Evolutionary conservation across 2,888 invertebrate species (phyloP).

Genomic region (Drosophila demipolita): DNA sequence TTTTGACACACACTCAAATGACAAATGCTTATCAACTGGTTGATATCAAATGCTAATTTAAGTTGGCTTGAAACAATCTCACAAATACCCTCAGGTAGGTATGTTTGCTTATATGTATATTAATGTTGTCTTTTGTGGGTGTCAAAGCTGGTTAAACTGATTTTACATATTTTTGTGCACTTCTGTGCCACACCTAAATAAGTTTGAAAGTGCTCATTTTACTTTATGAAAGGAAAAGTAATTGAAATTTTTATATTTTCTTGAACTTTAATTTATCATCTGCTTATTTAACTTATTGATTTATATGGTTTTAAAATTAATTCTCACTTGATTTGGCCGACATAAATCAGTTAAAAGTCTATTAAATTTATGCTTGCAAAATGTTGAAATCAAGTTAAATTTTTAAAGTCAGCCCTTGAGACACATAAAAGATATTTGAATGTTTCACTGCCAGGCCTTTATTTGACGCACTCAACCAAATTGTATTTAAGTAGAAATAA

Average conservation of each 20-base stretch:
- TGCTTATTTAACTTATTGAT: background rate
- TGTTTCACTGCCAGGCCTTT: background rate
- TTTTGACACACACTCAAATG: slow-evolving; percentile 22
- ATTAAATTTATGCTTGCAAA: background rate
- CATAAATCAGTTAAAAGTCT: background rate
- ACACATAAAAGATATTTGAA: background rate
- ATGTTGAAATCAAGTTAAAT: background rate
- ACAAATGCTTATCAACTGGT: slow-evolving; percentile 29
- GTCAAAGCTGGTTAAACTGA: slow-evolving; percentile 7
- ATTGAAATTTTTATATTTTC: background rate
- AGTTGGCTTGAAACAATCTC: slow-evolving; percentile 7
- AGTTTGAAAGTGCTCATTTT: background rate
- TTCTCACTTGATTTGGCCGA: background rate
- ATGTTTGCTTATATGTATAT: background rate
- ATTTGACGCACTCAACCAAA: background rate
- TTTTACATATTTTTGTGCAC: background rate
- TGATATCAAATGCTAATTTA: slow-evolving; percentile 43
- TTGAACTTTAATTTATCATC: background rate
- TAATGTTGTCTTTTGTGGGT: slow-evolving; percentile 1
- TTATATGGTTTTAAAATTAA: background rate
- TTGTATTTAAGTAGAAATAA: slow-evolving; percentile 15
- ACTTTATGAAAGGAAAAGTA: too few relatives aligned
- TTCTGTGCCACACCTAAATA: background rate
- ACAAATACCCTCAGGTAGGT: background rate
- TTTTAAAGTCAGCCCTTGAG: background rate